Conservation (phyloP, 2,113 vertebrate genomes). For the Ginglymostoma cirratum region DNA sequence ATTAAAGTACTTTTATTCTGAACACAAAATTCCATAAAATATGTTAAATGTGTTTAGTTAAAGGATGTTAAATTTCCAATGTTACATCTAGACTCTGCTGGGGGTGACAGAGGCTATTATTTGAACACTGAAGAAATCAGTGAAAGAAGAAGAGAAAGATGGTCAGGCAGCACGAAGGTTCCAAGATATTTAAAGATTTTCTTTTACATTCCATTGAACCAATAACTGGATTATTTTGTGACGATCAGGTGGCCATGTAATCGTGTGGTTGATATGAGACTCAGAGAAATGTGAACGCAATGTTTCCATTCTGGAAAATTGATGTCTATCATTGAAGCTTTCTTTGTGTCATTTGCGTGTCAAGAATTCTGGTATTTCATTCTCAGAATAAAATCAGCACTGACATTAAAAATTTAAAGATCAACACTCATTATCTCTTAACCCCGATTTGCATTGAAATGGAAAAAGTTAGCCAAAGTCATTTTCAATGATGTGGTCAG, state of each 20-base stretch:
- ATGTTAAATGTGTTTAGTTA: background rate
- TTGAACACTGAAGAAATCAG: background rate
- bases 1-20: background rate
- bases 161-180: background rate
- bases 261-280: background rate
- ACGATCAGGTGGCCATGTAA: background rate
- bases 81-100: background rate
- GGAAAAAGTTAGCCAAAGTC: background rate
- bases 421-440: background rate
- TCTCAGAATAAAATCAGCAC: background rate
- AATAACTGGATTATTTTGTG: too few relatives aligned
- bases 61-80: background rate
- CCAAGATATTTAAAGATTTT: background rate
- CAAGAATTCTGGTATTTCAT: background rate
- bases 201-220: background rate
- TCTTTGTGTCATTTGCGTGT: background rate
- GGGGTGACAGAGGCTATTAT: background rate
- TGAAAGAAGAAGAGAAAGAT: background rate
- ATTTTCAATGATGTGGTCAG: background rate
- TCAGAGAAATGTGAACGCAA: background rate
- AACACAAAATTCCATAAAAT: background rate
- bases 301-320: background rate
- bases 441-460: conserved; percentile 3
- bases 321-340: background rate
- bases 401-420: background rate